Evolutionary conservation across 2,888 invertebrate species (phyloP).

Genomic region (Callosobruchus maculatus): DNA sequence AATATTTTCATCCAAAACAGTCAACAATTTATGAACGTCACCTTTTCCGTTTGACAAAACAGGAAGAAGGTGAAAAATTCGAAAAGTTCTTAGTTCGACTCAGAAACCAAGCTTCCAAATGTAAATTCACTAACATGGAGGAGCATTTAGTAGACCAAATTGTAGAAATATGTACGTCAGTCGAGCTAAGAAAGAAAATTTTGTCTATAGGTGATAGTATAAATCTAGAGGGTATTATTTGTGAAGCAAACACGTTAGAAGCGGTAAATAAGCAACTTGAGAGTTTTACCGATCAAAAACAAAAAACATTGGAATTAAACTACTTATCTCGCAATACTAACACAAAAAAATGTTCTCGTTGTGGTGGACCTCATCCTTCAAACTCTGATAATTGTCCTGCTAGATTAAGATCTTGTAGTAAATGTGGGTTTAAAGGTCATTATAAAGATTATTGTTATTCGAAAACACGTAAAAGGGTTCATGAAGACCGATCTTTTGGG

Average conservation of each 20-base stretch:
- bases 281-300: neutral
- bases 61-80: conserved; percentile 33
- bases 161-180: conserved; percentile 22
- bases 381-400: no score
- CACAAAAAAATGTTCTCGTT: no score
- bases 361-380: no score
- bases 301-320: no score
- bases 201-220: conserved; percentile 16
- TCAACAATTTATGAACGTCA: conserved; percentile 27
- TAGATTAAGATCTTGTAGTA: no score
- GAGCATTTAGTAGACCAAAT: conserved; percentile 29
- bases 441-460: no score
- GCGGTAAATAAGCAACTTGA: neutral
- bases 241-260: conserved; percentile 13
- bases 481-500: no score
- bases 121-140: conserved; percentile 12
- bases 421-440: no score
- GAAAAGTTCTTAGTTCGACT: conserved; percentile 32
- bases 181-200: conserved; percentile 22
- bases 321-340: no score
- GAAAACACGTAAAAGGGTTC: no score
- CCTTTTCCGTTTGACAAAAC: conserved; percentile 28
- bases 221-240: conserved; percentile 16
- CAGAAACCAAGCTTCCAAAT: conserved; percentile 15
- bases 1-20: conserved; percentile 26